Evolutionary conservation across 2,888 invertebrate genomes (phyloP).

Genomic region (Tiliacea citrago): DNA sequence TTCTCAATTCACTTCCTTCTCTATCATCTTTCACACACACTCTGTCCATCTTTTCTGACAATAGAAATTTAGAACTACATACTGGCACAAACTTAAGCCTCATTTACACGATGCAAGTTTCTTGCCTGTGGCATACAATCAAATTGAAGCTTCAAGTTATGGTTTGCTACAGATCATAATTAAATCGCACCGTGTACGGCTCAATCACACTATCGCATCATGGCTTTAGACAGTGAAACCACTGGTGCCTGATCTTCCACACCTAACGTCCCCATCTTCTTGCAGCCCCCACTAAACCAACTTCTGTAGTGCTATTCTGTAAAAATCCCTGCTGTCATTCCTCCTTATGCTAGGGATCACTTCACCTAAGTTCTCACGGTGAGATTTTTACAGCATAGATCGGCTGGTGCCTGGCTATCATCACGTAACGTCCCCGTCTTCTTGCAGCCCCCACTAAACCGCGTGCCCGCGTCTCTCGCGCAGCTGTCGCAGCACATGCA

Average conservation of each 20-base stretch:
- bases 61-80: too few relatives aligned
- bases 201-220: neutral
- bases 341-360: neutral
- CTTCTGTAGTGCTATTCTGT: neutral
- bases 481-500: constrained; percentile 92
- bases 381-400: neutral
- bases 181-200: too few relatives aligned
- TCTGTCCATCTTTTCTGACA: neutral
- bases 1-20: neutral
- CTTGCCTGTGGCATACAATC: neutral
- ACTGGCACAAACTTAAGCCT: neutral
- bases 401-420: neutral
- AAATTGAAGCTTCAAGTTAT: neutral
- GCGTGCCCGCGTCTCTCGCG: constrained; percentile 90
- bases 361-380: neutral
- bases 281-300: constrained; percentile 87
- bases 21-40: neutral
- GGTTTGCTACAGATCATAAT: neutral
- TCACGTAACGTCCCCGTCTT: constrained; percentile 39
- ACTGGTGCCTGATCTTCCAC: neutral
- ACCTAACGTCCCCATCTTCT: constrained; percentile 37
- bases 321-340: neutral
- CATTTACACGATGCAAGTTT: neutral
- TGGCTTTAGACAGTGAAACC: neutral
- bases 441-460: constrained; percentile 88